Conservation (phyloP, 2,797 vertebrate species). For the Falco berigora region DNA sequence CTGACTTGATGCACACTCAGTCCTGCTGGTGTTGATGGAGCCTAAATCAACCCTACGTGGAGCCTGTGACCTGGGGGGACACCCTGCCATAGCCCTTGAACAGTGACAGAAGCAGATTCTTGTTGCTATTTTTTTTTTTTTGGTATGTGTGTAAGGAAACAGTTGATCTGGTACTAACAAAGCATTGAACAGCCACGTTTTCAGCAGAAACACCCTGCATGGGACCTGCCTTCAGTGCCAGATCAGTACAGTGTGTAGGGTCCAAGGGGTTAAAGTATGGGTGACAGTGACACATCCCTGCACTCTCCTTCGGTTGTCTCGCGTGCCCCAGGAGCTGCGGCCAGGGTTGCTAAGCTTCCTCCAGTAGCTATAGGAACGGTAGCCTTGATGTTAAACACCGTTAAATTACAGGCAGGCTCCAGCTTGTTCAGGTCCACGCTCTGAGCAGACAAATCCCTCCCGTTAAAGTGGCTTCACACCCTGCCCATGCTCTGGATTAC, state of each 20-base stretch:
- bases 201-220: background rate
- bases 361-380: background rate
- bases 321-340: background rate
- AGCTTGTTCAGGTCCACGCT: background rate
- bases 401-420: background rate
- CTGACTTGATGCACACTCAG: accelerated
- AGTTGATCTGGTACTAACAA: background rate
- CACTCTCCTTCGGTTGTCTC: background rate
- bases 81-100: background rate
- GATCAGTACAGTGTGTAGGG: background rate
- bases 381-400: background rate
- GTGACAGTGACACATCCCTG: background rate
- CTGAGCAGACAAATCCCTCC: background rate
- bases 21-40: background rate
- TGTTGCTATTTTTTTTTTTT: background rate
- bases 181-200: background rate
- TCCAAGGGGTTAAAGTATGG: background rate
- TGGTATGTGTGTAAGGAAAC: background rate
- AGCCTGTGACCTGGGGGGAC: background rate
- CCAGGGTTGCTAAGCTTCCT: background rate
- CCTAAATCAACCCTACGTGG: background rate
- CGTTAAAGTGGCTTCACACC: background rate
- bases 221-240: background rate
- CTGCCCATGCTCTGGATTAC: background rate
- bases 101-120: background rate